Base-by-base conservation (phyloP, 2,888 invertebrate genomes). In the Eupithecia abbreviata region DNA sequence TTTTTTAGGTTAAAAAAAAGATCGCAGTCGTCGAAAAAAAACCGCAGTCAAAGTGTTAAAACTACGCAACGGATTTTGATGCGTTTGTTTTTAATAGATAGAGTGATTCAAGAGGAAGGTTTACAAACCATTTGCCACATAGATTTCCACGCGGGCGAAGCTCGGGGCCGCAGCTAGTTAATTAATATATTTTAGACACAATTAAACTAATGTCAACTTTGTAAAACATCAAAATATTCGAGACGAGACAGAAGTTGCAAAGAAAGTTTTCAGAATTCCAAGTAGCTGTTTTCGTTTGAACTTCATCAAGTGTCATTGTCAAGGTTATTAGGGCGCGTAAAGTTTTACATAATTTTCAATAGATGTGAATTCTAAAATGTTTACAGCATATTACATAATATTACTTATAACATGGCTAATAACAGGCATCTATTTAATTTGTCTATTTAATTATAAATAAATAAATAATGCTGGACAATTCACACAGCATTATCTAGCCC, bases 281-380 rank as follows among this genome's bases (percentile, higher is more conserved):
- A 72, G 62, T n/a, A 30, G 9, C 30, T 65, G 66, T 71, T 71
- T 71, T 66, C 43, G 51, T 71, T 12, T 43, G 65, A 71, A 75
- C 49, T 74, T 47, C 58, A 13, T 67, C 2, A 73, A 73, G 42
- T 67, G 67, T 73, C 66, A 73, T 18, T 73, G 51, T 41, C 51
- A 67, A 73, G 73, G 62, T 13, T 62, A 18, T 62, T 42, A 65
- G 47, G 62, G 62, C 30, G 62, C 30, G 62, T 15, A 13, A 65
- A 67, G 18, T 51, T 51, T 55, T 42, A 49, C 51, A 51, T 73
- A 68, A 68, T 68, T 55, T 55, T 55, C n/a, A 55, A 55, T n/a
- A n/a, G n/a, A 55, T 6, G 1, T 12, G 18, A 43, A 58, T 18
- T 13, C n/a, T 58, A n/a, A 58, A 58, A 58, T 18, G 55, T 18